Conservation (phyloP, 2,797 vertebrate genomes). For the Garrulus glandarius region DNA sequence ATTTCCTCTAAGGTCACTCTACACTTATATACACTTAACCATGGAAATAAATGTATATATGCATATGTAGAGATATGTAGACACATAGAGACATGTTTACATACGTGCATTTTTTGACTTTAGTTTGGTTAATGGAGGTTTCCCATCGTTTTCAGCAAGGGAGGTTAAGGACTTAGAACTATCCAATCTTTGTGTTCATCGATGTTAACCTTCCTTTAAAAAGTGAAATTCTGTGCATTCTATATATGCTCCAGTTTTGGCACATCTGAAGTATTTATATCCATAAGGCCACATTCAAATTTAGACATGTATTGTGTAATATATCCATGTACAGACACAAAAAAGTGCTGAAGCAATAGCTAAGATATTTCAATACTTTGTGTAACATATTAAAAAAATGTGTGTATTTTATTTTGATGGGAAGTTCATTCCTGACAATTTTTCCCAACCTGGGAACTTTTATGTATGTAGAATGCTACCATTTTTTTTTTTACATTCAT, state of each 20-base stretch:
- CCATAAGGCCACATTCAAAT: background rate
- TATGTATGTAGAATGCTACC: background rate
- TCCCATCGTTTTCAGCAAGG: background rate
- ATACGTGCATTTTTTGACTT: background rate
- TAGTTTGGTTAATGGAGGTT: background rate
- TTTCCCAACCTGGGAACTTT: background rate
- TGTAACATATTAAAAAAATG: background rate
- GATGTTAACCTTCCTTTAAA: background rate
- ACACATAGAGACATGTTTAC: accelerated
- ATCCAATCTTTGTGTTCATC: background rate
- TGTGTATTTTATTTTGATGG: accelerated
- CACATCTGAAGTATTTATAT: background rate
- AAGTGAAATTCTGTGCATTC: background rate
- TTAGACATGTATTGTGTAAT: background rate
- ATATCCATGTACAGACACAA: background rate
- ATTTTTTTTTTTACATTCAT: background rate
- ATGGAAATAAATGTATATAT: background rate
- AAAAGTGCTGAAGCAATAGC: background rate
- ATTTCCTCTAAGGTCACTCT: background rate
- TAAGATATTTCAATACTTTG: background rate
- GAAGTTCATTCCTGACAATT: background rate
- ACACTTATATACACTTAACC: background rate
- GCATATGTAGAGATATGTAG: background rate
- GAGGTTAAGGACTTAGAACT: background rate
- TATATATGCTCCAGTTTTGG: background rate